Evolutionary conservation across 64 coral and sea anemone species (phyloP), one percentile per base, ranked within the genome.

Genomic region (Porites lutea): DNA sequence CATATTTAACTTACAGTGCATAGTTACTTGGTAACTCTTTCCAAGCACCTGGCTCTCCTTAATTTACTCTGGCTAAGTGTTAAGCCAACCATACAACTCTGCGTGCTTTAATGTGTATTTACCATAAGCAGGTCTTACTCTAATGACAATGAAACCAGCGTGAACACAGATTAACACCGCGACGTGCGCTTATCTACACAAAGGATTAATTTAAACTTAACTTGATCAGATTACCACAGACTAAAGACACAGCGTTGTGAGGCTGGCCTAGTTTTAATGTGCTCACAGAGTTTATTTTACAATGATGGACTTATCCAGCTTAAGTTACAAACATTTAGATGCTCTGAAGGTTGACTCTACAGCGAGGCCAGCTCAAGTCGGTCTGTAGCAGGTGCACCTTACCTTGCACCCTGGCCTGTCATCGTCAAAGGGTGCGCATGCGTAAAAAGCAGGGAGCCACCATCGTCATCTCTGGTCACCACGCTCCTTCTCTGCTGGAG

Each of bases 401-500:
- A 94, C 92, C 92, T 94, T 77, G 88, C 87, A 88, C 86, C 92
- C 92, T 79, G 83, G 63, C 80, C 72, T 82, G 80, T 53, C 89
- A 72, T 75, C 71, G 74, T 82, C 79, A 86, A 89, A 94, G 88
- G 88, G 80, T 94, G 92, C 87, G 64, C 70, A 37, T 37, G 27
- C 27, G 27, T 37, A 37, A 37, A 37, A 37, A 94, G 83, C 75
- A 70, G 47, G 66, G 88, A 73, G 82, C 92, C 78, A 71, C 92
- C 88, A 88, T 48, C 94, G 92, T 97, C 95, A 94, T 96, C 95
- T 96, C 92, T 89, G 95, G 88, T 92, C 95, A 80, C 82, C 82
- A 94, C 80, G 90, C 95, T 92, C 93, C 76, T 96, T 96, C 95
- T 92, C 95, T 92, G 95, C 75, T 89, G 95, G 83, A 88, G 95